Percentiles rank a stretch among this genome's conserved stretches.
Evolutionary conservation across 2,888 invertebrate genomes (phyloP).

Genomic region (Microctonus brassicae): DNA sequence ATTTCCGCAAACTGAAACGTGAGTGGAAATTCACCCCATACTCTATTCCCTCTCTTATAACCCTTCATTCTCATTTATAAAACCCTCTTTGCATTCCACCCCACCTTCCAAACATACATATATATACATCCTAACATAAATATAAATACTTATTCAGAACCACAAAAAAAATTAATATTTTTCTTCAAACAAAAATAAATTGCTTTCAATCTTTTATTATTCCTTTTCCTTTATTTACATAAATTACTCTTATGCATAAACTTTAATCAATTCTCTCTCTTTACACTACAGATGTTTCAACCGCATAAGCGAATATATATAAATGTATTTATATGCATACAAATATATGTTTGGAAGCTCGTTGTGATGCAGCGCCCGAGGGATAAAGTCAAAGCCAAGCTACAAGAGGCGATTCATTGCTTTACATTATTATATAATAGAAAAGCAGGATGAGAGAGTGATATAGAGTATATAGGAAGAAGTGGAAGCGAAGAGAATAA

Average conservation of each 20-base stretch:
- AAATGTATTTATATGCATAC: too few species aligned
- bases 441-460: background rate
- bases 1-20: conserved; percentile 63
- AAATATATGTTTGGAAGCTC: too few species aligned
- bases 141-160: background rate
- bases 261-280: background rate
- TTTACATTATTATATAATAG: background rate
- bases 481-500: conserved; percentile 7
- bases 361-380: conserved; percentile 66
- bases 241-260: background rate
- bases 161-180: background rate
- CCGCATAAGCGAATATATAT: conserved; percentile 30
- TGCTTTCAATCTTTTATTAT: background rate
- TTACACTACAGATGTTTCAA: conserved; percentile 16
- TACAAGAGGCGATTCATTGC: conserved; percentile 13
- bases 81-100: background rate
- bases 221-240: background rate
- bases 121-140: too few species aligned
- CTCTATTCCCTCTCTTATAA: conserved; percentile 21
- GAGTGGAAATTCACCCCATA: conserved; percentile 20
- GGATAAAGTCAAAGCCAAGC: conserved; percentile 52
- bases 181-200: background rate
- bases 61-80: conserved; percentile 13
- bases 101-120: background rate
- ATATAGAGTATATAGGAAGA: background rate